phyloP scores from a whole-genome alignment of 2,797 vertebrate genomes.

The Acipenser oxyrinchus region DNA sequence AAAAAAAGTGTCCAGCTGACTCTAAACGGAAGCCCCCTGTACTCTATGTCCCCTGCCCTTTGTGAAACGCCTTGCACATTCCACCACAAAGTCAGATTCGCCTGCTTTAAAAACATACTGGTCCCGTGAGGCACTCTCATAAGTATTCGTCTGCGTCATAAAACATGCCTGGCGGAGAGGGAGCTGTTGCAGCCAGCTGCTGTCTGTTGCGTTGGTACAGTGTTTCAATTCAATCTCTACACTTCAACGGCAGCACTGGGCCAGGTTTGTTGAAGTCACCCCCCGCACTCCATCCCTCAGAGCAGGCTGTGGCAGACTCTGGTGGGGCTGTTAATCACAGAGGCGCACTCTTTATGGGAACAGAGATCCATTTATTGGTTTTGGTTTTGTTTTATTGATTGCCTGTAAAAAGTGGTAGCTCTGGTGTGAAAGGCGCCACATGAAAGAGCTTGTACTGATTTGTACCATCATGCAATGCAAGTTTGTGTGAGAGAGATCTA shows the following conservation, averaged over 20 bases:
- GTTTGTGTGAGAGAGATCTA: neutral
- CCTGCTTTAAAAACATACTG: too few species aligned
- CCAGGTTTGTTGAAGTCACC: slow-evolving; percentile 3
- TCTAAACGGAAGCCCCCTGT: neutral
- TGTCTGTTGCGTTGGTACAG: slow-evolving; percentile 24
- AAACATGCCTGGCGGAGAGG: neutral
- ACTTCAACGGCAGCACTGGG: neutral
- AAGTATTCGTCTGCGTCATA: neutral
- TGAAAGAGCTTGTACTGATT: neutral
- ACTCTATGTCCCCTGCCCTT: neutral
- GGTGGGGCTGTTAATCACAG: slow-evolving; percentile 23
- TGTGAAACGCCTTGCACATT: too few species aligned
- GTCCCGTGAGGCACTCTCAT: too few species aligned
- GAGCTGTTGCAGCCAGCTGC: neutral
- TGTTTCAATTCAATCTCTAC: slow-evolving; percentile 9
- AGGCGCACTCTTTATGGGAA: slow-evolving; percentile 33
- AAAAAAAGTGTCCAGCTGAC: neutral
- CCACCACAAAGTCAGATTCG: too few species aligned
- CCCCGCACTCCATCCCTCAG: neutral
- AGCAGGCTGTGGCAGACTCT: neutral
- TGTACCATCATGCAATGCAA: neutral
- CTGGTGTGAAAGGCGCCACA: slow-evolving; percentile 4
- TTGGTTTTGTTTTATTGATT: slow-evolving; percentile 38
- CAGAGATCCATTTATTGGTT: slow-evolving; percentile 26
- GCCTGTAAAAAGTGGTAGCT: slow-evolving; percentile 25